Conservation (phyloP, 1,140 invertebrate species). For the Notospermus geniculatus region DNA sequence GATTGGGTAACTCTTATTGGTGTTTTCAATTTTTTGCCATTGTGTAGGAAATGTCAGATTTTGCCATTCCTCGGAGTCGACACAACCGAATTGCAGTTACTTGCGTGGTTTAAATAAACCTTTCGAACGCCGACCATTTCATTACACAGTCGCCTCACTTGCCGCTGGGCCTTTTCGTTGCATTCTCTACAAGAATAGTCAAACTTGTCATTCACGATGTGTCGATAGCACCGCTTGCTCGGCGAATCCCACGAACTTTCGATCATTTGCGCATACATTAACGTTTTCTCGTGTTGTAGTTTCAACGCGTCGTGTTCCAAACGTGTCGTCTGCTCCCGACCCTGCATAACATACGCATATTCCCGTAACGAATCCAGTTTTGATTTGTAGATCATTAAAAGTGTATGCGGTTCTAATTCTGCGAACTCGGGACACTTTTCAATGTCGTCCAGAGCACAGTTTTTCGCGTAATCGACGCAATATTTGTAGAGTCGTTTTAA, state of each 20-base stretch:
- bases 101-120: no score
- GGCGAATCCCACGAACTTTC: conserved; percentile 30
- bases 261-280: conserved; percentile 23
- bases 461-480: conserved; percentile 34
- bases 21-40: no score
- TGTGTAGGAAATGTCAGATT: no score
- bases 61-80: no score
- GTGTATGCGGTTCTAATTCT: conserved; percentile 24
- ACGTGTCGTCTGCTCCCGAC: conserved; percentile 24
- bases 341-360: conserved; percentile 29
- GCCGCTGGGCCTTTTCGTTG: conserved; percentile 33
- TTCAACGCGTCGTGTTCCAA: conserved; percentile 18
- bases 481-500: conserved; percentile 29
- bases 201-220: conserved; percentile 29
- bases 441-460: conserved; percentile 29
- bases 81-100: no score
- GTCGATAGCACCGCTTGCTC: conserved; percentile 34
- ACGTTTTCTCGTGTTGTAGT: conserved; percentile 29
- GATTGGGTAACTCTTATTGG: no score
- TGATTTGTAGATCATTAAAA: conserved; percentile 28
- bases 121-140: neutral
- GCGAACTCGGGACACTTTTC: conserved; percentile 23
- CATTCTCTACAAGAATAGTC: conserved; percentile 34
- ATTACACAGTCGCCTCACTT: conserved; percentile 29
- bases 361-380: conserved; percentile 31